A percentile compares a stretch with the other conserved stretches of the same genome.
These are phyloP conservation scores for Parnassius smintheus DNA, from an alignment of 2,888 invertebrate species.

Conservation along the genomic window DNA sequence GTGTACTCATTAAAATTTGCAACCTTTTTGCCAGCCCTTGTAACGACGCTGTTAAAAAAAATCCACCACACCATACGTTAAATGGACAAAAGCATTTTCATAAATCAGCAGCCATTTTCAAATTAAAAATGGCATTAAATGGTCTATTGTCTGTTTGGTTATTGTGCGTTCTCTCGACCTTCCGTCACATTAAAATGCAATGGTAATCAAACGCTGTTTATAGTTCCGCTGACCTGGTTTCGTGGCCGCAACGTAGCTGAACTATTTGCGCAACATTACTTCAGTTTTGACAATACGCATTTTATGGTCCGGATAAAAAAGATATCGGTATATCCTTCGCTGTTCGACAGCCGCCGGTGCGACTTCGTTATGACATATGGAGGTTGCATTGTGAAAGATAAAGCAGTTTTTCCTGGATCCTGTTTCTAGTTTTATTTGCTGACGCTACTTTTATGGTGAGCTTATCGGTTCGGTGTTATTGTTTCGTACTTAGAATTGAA, in stretches of 20 bases:
- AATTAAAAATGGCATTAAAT: background rate
- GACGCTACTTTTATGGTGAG: conserved; percentile 14
- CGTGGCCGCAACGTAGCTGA: conserved; percentile 24
- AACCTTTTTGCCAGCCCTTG: no score
- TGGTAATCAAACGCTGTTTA: conserved; percentile 4
- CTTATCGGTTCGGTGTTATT: conserved; percentile 17
- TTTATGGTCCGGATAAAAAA: conserved; percentile 31
- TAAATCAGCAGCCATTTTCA: background rate
- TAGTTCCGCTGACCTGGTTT: conserved; percentile 28
- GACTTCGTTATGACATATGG: conserved; percentile 23
- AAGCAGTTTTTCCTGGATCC: conserved; percentile 13
- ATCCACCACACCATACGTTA: no score
- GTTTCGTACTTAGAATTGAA: conserved; percentile 20
- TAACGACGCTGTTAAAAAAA: no score
- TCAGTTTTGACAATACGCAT: conserved; percentile 29
- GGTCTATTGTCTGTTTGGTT: background rate
- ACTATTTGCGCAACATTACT: conserved; percentile 31
- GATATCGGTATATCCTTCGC: conserved; percentile 21
- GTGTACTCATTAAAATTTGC: no score
- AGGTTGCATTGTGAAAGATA: conserved; percentile 22
- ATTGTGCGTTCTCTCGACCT: background rate
- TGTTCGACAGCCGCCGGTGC: conserved; percentile 18
- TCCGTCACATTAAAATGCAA: conserved; percentile 5
- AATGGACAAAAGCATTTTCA: no score
- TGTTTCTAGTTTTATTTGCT: conserved; percentile 20